Conservation (phyloP, 2,888 invertebrate species). For the Hydroisotoma schaefferi region DNA sequence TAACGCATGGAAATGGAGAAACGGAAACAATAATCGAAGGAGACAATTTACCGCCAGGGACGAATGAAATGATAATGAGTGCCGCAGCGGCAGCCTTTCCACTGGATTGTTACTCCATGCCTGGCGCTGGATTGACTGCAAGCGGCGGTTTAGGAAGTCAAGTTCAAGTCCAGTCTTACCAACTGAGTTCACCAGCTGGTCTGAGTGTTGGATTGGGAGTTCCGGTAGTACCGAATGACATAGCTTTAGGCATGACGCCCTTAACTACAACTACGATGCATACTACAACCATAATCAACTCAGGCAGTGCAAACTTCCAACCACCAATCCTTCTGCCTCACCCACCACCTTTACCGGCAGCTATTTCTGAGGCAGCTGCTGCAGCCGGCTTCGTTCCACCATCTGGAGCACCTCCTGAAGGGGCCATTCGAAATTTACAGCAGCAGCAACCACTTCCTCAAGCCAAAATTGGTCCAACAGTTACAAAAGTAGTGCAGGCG, state of each 20-base stretch:
- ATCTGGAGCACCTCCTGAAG: slow-evolving; percentile 33
- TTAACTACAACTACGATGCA: slow-evolving; percentile 47
- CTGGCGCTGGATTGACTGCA: not conserved
- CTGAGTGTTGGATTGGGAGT: slow-evolving; percentile 38
- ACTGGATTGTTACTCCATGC: slow-evolving; percentile 32
- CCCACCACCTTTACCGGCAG: slow-evolving; percentile 53
- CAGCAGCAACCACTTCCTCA: slow-evolving; percentile 24
- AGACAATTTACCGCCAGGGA: slow-evolving; percentile 44
- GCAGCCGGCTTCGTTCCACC: slow-evolving; percentile 50
- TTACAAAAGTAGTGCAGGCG: slow-evolving; percentile 11
- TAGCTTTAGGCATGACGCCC: slow-evolving; percentile 26
- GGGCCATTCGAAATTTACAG: slow-evolving; percentile 15
- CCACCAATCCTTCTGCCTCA: slow-evolving; percentile 40
- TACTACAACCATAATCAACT: slow-evolving; percentile 45
- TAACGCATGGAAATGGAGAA: slow-evolving; percentile 48
- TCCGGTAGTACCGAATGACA: slow-evolving; percentile 12
- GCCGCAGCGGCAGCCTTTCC: slow-evolving; percentile 45
- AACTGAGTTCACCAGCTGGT: slow-evolving; percentile 39
- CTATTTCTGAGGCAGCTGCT: slow-evolving; percentile 53
- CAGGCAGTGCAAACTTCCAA: slow-evolving; percentile 36
- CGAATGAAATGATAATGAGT: slow-evolving; percentile 46
- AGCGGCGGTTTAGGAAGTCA: slow-evolving; percentile 17
- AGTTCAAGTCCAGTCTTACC: slow-evolving; percentile 45
- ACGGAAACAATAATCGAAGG: slow-evolving; percentile 48
- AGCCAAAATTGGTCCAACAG: slow-evolving; percentile 41